Evolutionary conservation across 2,888 invertebrate species (phyloP).

Genomic region (Drosophila koepferae): DNA sequence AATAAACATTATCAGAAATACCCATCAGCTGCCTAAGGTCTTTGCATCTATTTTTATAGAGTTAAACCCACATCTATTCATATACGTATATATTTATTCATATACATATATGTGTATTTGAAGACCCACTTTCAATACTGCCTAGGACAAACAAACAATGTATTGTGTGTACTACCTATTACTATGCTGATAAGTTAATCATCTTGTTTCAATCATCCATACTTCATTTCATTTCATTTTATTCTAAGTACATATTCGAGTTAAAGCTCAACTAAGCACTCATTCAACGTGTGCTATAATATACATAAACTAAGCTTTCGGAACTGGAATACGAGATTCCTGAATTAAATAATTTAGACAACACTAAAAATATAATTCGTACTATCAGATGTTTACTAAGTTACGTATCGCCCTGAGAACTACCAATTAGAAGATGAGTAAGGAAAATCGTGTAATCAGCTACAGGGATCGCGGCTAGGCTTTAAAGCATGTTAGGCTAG

Average conservation of each 20-base stretch:
- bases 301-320: background rate
- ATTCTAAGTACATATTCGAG: conserved; percentile 16
- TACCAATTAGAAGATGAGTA: background rate
- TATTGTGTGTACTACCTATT: conserved; percentile 37
- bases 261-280: conserved; percentile 8
- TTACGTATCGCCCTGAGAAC: background rate
- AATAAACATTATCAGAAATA: background rate
- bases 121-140: conserved; percentile 51
- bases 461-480: background rate
- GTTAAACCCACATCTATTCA: conserved; percentile 6
- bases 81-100: background rate
- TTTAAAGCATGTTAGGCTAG: background rate
- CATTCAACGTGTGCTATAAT: conserved; percentile 4
- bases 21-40: conserved; percentile 10
- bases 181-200: conserved; percentile 45
- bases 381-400: conserved; percentile 5
- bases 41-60: conserved; percentile 16
- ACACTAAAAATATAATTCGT: background rate
- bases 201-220: conserved; percentile 32
- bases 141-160: conserved; percentile 49
- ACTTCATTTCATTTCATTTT: conserved; percentile 3
- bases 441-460: background rate
- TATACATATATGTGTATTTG: conserved; percentile 30
- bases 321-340: background rate
- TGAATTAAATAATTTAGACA: background rate